A percentile compares a stretch with the other conserved stretches of the same genome.
These are phyloP conservation scores for Cettia cetti DNA, from an alignment of 2,113 vertebrate species.

Conservation along the genomic window DNA sequence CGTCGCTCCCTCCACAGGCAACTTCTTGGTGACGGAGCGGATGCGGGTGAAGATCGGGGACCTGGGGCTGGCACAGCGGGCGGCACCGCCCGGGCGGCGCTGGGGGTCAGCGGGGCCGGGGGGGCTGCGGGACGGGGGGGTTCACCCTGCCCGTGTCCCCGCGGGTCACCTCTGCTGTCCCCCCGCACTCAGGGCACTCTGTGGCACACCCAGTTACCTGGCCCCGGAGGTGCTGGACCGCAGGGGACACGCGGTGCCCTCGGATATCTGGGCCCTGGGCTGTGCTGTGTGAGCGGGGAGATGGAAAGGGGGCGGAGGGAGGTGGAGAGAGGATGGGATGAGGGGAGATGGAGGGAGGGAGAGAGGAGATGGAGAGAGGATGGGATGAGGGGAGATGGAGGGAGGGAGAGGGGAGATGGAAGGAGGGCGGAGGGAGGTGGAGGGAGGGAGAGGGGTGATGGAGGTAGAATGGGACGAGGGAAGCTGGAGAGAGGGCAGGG, in stretches of 20 bases:
- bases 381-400: too few relatives aligned
- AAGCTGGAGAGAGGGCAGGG: neutral
- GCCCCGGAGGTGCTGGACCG: conserved; percentile 70
- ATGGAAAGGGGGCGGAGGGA: too few relatives aligned
- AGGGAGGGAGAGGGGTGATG: too few relatives aligned
- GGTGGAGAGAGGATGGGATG: too few relatives aligned
- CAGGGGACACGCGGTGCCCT: conserved; percentile 62
- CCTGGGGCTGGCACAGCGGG: conserved; percentile 60
- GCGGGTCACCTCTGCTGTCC: neutral
- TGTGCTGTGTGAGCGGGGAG: conserved; percentile 55
- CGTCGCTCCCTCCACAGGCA: conserved; percentile 20
- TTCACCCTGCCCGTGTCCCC: neutral
- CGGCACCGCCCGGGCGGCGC: neutral
- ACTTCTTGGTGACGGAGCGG: conserved; percentile 66
- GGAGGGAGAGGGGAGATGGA: too few relatives aligned
- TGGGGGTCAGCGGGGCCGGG: conserved; percentile 21
- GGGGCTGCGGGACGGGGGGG: rapidly evolving
- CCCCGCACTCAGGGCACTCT: conserved; percentile 47
- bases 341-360: neutral
- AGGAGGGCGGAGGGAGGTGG: too few relatives aligned
- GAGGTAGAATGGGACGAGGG: too few relatives aligned
- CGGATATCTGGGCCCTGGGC: conserved; percentile 73
- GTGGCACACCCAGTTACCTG: conserved; percentile 67
- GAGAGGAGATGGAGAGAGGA: too few relatives aligned
- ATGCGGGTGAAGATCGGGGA: conserved; percentile 78